Base-by-base conservation (phyloP, 2,113 vertebrate species). In the Struthio camelus region DNA sequence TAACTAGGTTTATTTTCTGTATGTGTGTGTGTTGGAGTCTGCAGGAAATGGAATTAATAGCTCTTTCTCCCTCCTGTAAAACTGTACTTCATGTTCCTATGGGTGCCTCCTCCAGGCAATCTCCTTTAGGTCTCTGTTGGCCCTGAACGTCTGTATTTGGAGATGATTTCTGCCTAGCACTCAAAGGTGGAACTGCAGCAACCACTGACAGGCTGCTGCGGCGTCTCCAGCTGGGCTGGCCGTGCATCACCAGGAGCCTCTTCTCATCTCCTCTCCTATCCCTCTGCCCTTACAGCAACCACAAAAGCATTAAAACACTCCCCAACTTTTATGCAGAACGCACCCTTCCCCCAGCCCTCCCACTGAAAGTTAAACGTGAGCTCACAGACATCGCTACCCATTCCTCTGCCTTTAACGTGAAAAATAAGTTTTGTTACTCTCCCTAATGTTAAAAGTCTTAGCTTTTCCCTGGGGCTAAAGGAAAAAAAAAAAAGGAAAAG, bases 381-480 rank as follows among this genome's bases (percentile, higher is more conserved):
- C 72, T 82, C 75, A 65, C 36, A 94, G 86, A 71, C 34, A 70
- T 85, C 59, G 24, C 75, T 89, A 70, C 67, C 87, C 58, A 61
- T 85, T 71, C 89, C 82, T 95, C 87, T 92, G 70, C 81, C 89
- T 97, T 94, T 95, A 84, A 97, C 97, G 84, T 70, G 90, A 96
- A 91, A 97, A 97, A 96, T 91, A 97, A 98, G 98, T 95, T 97
- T 95, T 92, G 94, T 80, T 89, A 97, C 91, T 80, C 87, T 87
- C 91, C 91, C 93, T 91, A 93, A 93, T 89, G 91, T 94, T 97
- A 96, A 94, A 93, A 98, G 93, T 96, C 97, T 94, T 71, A 93
- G 88, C 94, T 95, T 76, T 86, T 96, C 97, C 97, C 96, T 42
- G 71, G 83, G 94, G 97, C 96, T 73, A 92, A 87, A 12, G 56